Percentiles rank a stretch among this genome's conserved stretches.
phyloP scores from a whole-genome alignment of 2,888 invertebrate genomes.

The Saturnia japonica region DNA sequence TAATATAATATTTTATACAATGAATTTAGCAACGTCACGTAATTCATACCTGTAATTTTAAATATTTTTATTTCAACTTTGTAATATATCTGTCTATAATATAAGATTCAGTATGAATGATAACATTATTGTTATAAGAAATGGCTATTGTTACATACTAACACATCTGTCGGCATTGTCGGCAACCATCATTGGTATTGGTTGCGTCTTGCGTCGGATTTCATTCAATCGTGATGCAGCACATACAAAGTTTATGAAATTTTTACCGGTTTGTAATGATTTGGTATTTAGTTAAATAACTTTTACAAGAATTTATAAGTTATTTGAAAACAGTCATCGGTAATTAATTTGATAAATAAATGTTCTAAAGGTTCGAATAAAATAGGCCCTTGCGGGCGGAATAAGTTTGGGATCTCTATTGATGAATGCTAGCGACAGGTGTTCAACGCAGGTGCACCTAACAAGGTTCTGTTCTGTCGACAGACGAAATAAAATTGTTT shows the following conservation, averaged over 20 bases:
- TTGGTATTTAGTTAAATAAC: neutral
- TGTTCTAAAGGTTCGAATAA: conserved; percentile 3
- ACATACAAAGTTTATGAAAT: conserved; percentile 10
- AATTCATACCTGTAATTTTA: neutral
- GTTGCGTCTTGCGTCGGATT: conserved; percentile 34
- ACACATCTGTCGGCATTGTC: conserved; percentile 57
- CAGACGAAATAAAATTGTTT: conserved; percentile 46
- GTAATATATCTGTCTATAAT: conserved; percentile 1
- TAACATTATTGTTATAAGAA: conserved; percentile 48
- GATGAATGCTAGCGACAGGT: conserved; percentile 64
- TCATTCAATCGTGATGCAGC: conserved; percentile 44
- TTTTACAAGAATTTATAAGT: neutral
- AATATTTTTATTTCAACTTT: neutral
- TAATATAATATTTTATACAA: neutral
- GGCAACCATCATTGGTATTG: conserved; percentile 47
- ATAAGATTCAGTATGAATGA: conserved; percentile 19
- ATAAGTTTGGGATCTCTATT: conserved; percentile 41
- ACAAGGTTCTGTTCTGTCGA: conserved; percentile 43
- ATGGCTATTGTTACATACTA: conserved; percentile 17
- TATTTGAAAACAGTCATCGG: neutral
- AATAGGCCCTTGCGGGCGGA: neutral
- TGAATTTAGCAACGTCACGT: neutral
- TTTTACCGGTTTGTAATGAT: neutral
- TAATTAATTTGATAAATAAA: neutral
- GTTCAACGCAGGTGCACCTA: conserved; percentile 69